A percentile compares a stretch with the other conserved stretches of the same genome.
These are phyloP conservation scores for Umimayanthus kanabou DNA, from an alignment of 92 coral and sea anemone species.

Conservation along the genomic window DNA sequence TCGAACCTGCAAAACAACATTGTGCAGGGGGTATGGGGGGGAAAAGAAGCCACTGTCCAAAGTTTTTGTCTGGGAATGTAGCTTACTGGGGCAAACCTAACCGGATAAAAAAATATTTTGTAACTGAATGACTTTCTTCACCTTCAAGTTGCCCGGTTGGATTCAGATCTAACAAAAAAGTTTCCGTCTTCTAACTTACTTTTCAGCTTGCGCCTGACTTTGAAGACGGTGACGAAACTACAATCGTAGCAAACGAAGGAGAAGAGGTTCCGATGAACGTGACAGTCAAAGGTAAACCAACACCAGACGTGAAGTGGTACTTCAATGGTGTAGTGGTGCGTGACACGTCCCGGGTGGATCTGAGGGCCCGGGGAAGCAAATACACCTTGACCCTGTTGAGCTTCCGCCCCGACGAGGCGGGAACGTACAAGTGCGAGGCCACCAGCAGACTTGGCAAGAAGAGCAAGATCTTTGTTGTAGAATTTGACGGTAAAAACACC, in stretches of 20 bases:
- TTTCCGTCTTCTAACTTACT: neutral
- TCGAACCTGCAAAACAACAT: no score
- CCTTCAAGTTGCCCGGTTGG: neutral
- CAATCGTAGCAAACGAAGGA: conserved; percentile 53
- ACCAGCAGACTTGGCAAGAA: conserved; percentile 55
- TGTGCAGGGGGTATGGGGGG: no score
- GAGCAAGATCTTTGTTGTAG: conserved; percentile 61
- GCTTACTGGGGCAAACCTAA: no score
- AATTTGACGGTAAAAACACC: conserved; percentile 50
- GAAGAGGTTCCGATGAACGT: conserved; percentile 57
- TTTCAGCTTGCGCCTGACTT: conserved; percentile 52
- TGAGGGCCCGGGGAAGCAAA: conserved; percentile 50
- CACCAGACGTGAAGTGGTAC: conserved; percentile 69
- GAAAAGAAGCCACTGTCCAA: no score
- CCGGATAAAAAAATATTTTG: neutral
- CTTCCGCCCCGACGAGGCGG: conserved; percentile 59
- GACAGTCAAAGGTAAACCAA: conserved; percentile 59
- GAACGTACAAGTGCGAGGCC: conserved; percentile 68
- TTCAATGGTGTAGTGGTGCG: conserved; percentile 57
- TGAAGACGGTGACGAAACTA: conserved; percentile 60
- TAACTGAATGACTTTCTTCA: neutral
- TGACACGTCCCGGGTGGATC: conserved; percentile 52
- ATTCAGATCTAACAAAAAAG: neutral
- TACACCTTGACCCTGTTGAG: conserved; percentile 54
- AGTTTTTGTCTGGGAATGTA: no score